Conservation (phyloP, 2,113 vertebrate genomes). For the Gambusia affinis region DNA sequence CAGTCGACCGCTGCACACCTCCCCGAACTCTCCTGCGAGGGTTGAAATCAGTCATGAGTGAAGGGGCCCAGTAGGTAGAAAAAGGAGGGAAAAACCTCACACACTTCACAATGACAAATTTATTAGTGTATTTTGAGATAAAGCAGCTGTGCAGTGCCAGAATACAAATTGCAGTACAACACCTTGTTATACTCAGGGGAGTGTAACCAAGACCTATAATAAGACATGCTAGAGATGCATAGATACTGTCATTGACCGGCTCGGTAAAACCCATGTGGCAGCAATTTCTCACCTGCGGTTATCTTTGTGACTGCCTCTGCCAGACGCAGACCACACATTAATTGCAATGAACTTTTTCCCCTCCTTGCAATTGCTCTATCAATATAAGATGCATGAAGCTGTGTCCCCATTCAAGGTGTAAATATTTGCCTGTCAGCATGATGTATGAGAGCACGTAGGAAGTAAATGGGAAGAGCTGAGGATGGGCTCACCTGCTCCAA, state of each 20-base stretch:
- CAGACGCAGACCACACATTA: constrained; percentile 65
- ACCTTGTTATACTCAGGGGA: constrained; percentile 65
- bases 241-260: constrained; percentile 67
- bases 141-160: constrained; percentile 63
- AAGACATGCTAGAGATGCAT: constrained; percentile 67
- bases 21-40: constrained; percentile 94
- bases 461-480: constrained; percentile 77
- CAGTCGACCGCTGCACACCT: constrained; percentile 95
- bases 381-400: constrained; percentile 59
- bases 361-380: constrained; percentile 59
- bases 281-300: constrained; percentile 71
- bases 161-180: constrained; percentile 64
- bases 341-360: constrained; percentile 70
- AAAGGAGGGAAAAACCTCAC: constrained; percentile 15
- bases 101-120: constrained; percentile 61
- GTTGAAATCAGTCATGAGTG: constrained; percentile 37
- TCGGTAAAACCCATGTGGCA: constrained; percentile 69
- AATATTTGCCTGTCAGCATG: constrained; percentile 91
- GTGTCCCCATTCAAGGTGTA: constrained; percentile 80
- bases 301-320: constrained; percentile 42
- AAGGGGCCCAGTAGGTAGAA: constrained; percentile 1
- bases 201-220: constrained; percentile 66
- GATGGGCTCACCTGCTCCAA: constrained; percentile 93
- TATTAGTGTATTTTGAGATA: constrained; percentile 62
- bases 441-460: constrained; percentile 83